Evolutionary conservation across 2,888 invertebrate species (phyloP), one percentile per base, ranked within the genome.

Genomic region (Drosophila maculinotata): DNA sequence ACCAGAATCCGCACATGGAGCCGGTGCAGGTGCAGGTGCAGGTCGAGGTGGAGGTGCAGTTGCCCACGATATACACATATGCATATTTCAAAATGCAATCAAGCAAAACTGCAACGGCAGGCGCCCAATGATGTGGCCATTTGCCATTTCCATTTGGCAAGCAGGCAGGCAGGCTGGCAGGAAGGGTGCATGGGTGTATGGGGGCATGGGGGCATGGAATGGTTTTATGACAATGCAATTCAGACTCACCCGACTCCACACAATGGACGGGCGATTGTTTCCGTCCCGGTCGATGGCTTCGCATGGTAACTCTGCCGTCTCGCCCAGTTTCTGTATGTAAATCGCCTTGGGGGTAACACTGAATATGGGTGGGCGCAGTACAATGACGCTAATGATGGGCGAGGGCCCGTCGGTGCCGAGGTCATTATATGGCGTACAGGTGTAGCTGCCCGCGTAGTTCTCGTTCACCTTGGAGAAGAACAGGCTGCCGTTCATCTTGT

Each of bases 391-490:
- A 92, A 98, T 97, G 45, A 95, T 93, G 28, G 95, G 94, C 52
- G 97, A 97, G 20, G 96, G 94, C 7, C 97, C 97, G 79, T 95
- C 96, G 25, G 96, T 95, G 48, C 98, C 98, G 87, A 97, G 93
- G 74, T 95, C 94, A 91, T 98, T 98, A 92, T 95, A 96, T 41
- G 98, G 98, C 20, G 97, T 97, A 92, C 98, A 98, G 65, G 96
- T 95, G 92, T 98, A 98, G 85, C 94, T 93, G 38, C 98, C 98
- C 69, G 95, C 95, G 91, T 97, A 97, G 6, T 94, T 94, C 89
- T 96, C 96, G 89, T 96, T 95, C 48, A 98, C 97, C 92, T 95
- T 95, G 83, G 94, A 95, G 89, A 96, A 96, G 77, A 94, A 95
- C 35, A 97, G 92, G 79, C 97, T 97, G 51, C 97, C 97, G 90